These are phyloP conservation scores for Ondatra zibethicus DNA, from an alignment of 2,113 vertebrate genomes.

Conservation along the genomic window DNA sequence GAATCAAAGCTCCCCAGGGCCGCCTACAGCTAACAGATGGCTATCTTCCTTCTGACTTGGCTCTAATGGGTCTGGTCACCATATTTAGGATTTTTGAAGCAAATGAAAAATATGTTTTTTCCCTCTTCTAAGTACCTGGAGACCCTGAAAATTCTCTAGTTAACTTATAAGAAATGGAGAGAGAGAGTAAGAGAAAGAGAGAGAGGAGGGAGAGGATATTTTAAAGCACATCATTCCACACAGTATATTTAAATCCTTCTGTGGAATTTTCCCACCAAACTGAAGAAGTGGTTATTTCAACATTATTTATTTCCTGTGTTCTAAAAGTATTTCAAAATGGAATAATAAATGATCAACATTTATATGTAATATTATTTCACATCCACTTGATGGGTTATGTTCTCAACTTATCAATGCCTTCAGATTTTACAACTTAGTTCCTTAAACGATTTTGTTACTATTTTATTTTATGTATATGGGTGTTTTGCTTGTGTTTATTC, in stretches of 20 bases:
- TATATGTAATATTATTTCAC: not conserved
- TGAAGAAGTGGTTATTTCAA: slow-evolving; percentile 34
- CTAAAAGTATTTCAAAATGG: slow-evolving; percentile 25
- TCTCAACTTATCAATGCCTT: not conserved
- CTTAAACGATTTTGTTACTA: not conserved
- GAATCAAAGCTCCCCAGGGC: slow-evolving; percentile 57
- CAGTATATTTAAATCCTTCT: not conserved
- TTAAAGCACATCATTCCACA: not conserved
- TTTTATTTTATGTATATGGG: not conserved
- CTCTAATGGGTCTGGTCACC: slow-evolving; percentile 14
- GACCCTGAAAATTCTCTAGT: slow-evolving; percentile 9
- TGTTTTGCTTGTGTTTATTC: not conserved
- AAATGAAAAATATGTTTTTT: slow-evolving; percentile 52
- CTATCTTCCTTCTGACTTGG: slow-evolving; percentile 64
- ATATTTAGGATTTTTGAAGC: slow-evolving; percentile 35
- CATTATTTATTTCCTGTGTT: not conserved
- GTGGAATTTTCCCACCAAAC: not conserved
- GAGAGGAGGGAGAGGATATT: slow-evolving; percentile 4
- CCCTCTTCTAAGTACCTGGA: not conserved
- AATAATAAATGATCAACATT: not conserved
- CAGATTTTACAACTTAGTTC: not conserved
- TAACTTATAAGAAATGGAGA: not conserved
- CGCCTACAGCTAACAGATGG: slow-evolving; percentile 64
- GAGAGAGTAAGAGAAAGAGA: not conserved
- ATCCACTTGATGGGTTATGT: not conserved